A percentile compares a stretch with the other conserved stretches of the same genome.
Conservation (phyloP, 2,888 invertebrate genomes). For the Drosophila eohydei region DNA sequence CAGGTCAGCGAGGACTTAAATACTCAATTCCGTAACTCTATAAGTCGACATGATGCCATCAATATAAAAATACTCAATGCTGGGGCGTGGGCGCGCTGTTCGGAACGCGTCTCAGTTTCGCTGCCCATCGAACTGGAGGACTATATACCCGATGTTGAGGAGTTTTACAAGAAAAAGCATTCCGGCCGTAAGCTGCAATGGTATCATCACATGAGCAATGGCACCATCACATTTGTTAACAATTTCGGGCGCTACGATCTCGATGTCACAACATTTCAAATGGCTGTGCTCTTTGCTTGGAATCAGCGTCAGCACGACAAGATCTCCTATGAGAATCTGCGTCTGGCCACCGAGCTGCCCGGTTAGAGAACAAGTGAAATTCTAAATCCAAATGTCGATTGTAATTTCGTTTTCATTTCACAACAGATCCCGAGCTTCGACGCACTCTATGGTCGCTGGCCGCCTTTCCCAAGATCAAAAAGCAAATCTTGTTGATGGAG, state of each 20-base stretch:
- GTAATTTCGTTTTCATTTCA: not conserved
- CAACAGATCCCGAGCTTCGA: constrained; percentile 93
- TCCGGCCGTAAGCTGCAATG: constrained; percentile 98
- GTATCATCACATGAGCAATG: constrained; percentile 99
- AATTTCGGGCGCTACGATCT: constrained; percentile 97
- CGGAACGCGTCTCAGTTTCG: constrained; percentile 97
- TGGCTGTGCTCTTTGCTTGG: constrained; percentile 99
- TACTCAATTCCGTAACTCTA: constrained; percentile 94
- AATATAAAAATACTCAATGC: constrained; percentile 99
- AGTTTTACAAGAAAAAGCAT: constrained; percentile 98
- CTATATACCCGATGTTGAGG: constrained; percentile 99
- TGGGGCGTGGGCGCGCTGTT: constrained; percentile 98
- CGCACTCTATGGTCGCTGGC: constrained; percentile 98
- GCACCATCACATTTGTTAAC: constrained; percentile 98
- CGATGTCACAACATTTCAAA: constrained; percentile 99
- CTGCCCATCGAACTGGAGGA: constrained; percentile 99
- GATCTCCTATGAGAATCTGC: constrained; percentile 98
- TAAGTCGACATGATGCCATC: constrained; percentile 93
- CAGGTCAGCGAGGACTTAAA: constrained; percentile 96
- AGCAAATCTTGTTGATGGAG: constrained; percentile 94
- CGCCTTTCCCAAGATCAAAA: constrained; percentile 97
- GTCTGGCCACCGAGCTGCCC: constrained; percentile 98
- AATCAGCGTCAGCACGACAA: constrained; percentile 97
- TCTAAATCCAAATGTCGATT: not conserved
- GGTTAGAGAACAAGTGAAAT: constrained; percentile 80